Evolutionary conservation across 2,113 vertebrate species (phyloP).

Genomic region (Melozone crissalis): DNA sequence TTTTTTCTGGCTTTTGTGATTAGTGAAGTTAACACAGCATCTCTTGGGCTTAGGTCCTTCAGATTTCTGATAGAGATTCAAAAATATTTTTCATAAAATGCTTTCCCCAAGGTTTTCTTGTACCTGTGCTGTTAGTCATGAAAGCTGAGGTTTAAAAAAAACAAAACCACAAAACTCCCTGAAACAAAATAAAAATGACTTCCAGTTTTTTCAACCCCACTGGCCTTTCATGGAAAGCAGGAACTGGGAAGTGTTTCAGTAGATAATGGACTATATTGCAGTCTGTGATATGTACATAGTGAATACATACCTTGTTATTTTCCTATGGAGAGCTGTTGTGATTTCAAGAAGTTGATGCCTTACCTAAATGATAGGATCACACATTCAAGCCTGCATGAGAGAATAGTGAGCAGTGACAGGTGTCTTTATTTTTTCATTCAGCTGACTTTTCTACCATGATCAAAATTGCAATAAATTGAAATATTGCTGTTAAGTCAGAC

Average conservation of each 20-base stretch:
- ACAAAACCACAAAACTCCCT: neutral
- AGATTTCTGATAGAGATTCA: neutral
- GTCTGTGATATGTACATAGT: neutral
- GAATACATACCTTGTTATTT: neutral
- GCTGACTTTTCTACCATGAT: neutral
- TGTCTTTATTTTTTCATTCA: conserved; percentile 21
- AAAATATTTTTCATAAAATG: neutral
- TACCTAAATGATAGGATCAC: neutral
- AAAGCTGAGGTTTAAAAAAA: neutral
- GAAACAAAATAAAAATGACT: neutral
- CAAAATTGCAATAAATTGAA: conserved; percentile 22
- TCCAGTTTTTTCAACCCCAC: neutral
- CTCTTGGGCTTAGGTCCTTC: neutral
- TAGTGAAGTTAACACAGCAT: neutral
- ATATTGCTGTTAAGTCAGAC: neutral
- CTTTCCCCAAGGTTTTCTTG: neutral
- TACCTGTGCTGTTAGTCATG: neutral
- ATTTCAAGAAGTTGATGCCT: neutral
- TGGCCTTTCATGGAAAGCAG: neutral
- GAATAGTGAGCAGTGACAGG: neutral
- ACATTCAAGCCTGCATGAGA: neutral
- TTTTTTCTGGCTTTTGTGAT: neutral
- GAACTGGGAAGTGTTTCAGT: neutral
- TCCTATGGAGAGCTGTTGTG: neutral
- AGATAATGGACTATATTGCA: neutral